phyloP scores from a whole-genome alignment of 2,888 invertebrate genomes.

The Anarsia innoxiella region DNA sequence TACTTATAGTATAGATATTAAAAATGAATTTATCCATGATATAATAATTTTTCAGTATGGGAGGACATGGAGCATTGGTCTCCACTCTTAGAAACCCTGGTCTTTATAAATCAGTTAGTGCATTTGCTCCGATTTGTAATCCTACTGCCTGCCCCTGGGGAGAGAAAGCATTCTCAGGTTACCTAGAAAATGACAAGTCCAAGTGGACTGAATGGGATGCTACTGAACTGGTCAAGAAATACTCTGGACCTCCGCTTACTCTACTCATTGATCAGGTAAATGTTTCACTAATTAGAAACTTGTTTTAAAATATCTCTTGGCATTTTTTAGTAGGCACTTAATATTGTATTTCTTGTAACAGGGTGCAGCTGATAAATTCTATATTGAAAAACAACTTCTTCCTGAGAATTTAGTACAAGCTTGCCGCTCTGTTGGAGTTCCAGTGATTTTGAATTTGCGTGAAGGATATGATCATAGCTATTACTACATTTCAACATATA shows the following conservation, averaged over 20 bases:
- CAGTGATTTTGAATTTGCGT: slow-evolving; percentile 80
- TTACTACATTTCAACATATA: slow-evolving; percentile 92
- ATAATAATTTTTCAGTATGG: slow-evolving; percentile 97
- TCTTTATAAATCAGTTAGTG: slow-evolving; percentile 90
- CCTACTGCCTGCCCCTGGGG: slow-evolving; percentile 93
- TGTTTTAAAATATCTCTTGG: background rate
- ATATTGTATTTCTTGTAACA: slow-evolving; percentile 37
- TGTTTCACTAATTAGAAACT: background rate
- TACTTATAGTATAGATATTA: no score
- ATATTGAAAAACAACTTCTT: slow-evolving; percentile 82
- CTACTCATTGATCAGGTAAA: slow-evolving; percentile 93
- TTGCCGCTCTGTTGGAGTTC: slow-evolving; percentile 80
- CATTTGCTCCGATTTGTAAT: slow-evolving; percentile 96
- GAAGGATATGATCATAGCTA: slow-evolving; percentile 97
- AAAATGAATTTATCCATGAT: no score
- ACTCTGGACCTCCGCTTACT: slow-evolving; percentile 87
- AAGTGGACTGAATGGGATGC: slow-evolving; percentile 93
- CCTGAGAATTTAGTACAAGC: slow-evolving; percentile 89
- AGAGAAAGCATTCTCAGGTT: slow-evolving; percentile 86
- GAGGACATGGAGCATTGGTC: slow-evolving; percentile 96
- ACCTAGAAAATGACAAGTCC: slow-evolving; percentile 81
- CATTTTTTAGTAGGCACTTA: background rate
- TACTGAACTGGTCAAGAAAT: slow-evolving; percentile 84
- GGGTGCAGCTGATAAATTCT: slow-evolving; percentile 89
- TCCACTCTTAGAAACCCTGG: slow-evolving; percentile 94